Evolutionary conservation across 2,888 invertebrate genomes (phyloP), one percentile per base, ranked within the genome.

Genomic region (Brachyptera risi): DNA sequence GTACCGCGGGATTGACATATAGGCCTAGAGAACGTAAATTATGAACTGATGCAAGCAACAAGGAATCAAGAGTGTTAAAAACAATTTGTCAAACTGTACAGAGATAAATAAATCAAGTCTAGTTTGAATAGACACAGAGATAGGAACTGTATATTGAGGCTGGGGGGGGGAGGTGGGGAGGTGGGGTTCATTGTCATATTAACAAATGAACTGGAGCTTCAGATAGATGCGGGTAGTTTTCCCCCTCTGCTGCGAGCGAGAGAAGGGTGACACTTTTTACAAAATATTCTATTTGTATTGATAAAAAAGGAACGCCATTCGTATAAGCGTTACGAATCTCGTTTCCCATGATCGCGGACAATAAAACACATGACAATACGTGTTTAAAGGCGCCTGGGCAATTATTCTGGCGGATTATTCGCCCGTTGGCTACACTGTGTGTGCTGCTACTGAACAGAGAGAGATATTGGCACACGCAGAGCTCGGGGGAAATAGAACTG

Each of bases 191-290:
- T 47, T 47, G 47, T 47, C 47, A 47, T 24, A 47, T 47, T 47
- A 47, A 47, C 47, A 47, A 47, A 47, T 47, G 47, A 47, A 47
- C 47, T 24, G 47, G 47, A 47, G 47, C 47, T n/a, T n/a, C n/a
- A 17, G 42, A 42, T 42, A n/a, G 47, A 47, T 47, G 47, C 47
- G 47, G 47, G 47, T 13, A 47, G n/a, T 24, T 23, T n/a, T 24
- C 47, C 47, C 24, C 23, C 42, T 17, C 17, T 42, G 42, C 17
- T 21, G 42, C 17, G 3, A 47, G 42, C 17, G 3, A 47, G 24
- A 23, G 24, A 24, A 47, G 47, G 47, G 47, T 47, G 47, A 47
- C 47, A 47, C 47, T 44, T 17, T 15, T 17, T 44, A 24, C n/a
- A 47, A 17, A 47, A 24, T 31, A 47, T 47, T 21, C 47, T 31